Base-by-base conservation (phyloP, 1,140 invertebrate species). In the Scylla paramamosain region DNA sequence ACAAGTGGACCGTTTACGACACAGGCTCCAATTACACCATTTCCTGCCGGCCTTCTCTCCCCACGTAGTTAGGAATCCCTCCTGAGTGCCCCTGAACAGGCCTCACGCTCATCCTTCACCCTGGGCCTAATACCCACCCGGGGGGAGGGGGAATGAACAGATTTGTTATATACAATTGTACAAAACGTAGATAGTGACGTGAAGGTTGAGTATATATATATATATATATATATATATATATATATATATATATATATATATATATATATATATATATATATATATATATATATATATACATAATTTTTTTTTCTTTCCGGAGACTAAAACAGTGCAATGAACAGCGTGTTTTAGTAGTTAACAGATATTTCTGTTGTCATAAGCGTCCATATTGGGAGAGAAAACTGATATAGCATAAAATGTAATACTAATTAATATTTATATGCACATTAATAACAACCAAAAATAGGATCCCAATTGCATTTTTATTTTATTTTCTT, bases 1-100 rank as follows among this genome's bases (percentile, higher is more conserved):
- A 93, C 92, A 93, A 93, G 92, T 93, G 92, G 92, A 52, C 83
- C 92, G 92, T 93, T 93, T 93, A 93, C 45, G 92, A 93, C 92
- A 87, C 39, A 10, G 46, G 82, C 92, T 93, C 82, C 82, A 20
- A 45, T 93, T 93, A 93, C 92, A 86, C 84, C 92, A 93, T 86
- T 93, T 93, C 92, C 92, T 93, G 92, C 92, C 77, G 29, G 29
- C 52, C 91, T 82, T 12, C 16, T n/a, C 16, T 25, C 91, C 67
- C 91, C n/a, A 4, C 25, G 20, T 3, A 10, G 10, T 20, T 25
- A 67, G 3, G 20, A 10, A 3, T 67, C 59, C 20, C 20, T 25
- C 20, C 10, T 14, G 88, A 12, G 45, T 20, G 20, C 88, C 45
- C 28, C 87, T 31, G 29, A 48, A 90, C 45, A 28, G 46, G 46